Evolutionary conservation across 2,888 invertebrate species (phyloP).

Genomic region (Linhomoeus sp.): DNA sequence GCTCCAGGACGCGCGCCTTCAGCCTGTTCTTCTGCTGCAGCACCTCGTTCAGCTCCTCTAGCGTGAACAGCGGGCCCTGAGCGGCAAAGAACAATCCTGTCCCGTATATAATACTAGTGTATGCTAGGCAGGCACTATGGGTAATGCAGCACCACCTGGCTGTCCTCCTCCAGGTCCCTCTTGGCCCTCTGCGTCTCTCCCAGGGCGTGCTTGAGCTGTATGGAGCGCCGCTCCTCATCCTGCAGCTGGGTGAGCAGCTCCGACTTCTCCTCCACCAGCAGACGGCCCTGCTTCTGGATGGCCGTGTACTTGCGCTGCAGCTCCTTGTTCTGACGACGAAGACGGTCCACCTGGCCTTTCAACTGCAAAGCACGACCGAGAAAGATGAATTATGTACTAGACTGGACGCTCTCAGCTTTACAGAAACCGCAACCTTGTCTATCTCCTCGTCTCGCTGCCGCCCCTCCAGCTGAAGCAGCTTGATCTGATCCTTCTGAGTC

Average conservation of each 20-base stretch:
- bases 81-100: no score
- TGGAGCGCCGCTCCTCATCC: conserved; percentile 66
- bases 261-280: conserved; percentile 44
- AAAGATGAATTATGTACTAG: no score
- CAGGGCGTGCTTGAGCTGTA: conserved; percentile 44
- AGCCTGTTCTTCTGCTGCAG: conserved; percentile 77
- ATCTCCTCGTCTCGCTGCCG: no score
- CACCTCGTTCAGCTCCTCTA: conserved; percentile 62
- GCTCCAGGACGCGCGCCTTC: conserved; percentile 67
- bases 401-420: no score
- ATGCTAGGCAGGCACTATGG: background rate
- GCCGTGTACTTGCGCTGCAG: conserved; percentile 57
- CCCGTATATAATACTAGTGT: no score
- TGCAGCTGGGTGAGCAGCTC: conserved; percentile 49
- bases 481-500: no score
- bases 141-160: no score
- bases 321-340: conserved; percentile 63
- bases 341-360: conserved; percentile 62
- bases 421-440: no score
- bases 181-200: conserved; percentile 54
- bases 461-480: no score
- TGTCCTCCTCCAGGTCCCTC: conserved; percentile 46
- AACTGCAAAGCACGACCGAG: conserved; percentile 52
- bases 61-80: conserved; percentile 65
- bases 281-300: conserved; percentile 42